Base-by-base conservation (phyloP, 2,113 vertebrate species). In the Phainopepla nitens region DNA sequence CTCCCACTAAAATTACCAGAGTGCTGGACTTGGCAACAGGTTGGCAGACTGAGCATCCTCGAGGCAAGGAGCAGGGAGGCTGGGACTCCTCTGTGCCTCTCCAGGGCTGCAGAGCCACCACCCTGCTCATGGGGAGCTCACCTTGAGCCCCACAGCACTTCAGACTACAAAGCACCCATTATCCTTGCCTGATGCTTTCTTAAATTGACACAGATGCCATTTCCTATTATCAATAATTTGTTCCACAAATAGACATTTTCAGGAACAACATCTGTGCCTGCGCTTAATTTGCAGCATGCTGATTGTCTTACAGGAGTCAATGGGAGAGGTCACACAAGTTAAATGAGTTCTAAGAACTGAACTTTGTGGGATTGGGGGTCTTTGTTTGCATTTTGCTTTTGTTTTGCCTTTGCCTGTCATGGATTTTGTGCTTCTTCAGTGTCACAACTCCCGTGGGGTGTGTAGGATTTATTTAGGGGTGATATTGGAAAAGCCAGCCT, bases 401-500 rank as follows among this genome's bases (percentile, higher is more conserved):
- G 65, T 68, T 93, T 41, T 57, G 31, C 20, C 66, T 92, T 90
- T 89, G 61, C 25, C 66, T 75, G 50, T 22, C 0, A 0, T 33
- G 58, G 5, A 7, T 68, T 90, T 60, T 56, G 53, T 8, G 29
- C 21, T 57, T 51, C 36, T 65, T 87, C 58, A 42, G 62, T 51
- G 58, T 25, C 44, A 45, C 0, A 0, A 6, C 57, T 85, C n/a
- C 28, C 0, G 0, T 16, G 41, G 44, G n/a, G 20, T 1, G 12
- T 49, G 65, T 8, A 17, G 13, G 45, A 21, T 18, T 81, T 87
- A 53, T 77, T 65, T 69, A 29, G 16, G 28, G 51, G 24, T 31
- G 20, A 12, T 54, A 60, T 0, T 51, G 68, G 53, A 80, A 93
- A 80, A 9, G 9, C 9, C 31, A 92, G 61, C 57, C 75, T 79